Evolutionary conservation across 2,888 invertebrate genomes (phyloP), one percentile per base, ranked within the genome.

Genomic region (Chrysina gloriosa): DNA sequence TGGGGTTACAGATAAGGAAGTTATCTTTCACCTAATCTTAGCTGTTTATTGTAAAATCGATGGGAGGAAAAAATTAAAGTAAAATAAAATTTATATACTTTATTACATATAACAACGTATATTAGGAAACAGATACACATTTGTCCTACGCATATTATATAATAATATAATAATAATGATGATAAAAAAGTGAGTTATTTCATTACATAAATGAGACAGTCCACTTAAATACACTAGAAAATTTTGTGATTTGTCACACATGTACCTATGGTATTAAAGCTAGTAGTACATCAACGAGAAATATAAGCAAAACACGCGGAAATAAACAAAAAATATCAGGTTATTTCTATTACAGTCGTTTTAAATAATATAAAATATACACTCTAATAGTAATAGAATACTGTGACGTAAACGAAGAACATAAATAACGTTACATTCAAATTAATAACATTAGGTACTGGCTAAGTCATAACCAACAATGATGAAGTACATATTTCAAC

Each of bases 351-450:
- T 71, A 74, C 72, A 73, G 72, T 73, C 74, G 72, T 61, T 70
- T 69, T 56, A 69, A 47, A 72, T 73, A 71, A 70, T 70, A 69
- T 73, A 73, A 72, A 73, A 71, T 72, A 71, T 61, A 61, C 58
- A 61, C 27, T 71, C 70, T 71, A 69, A 73, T 68, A 74, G 39
- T 74, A 75, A 72, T 65, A 73, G 75, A 81, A 81, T 80, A 81
- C 80, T 80, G 80, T 78, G 77, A 75, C 76, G 81, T 81, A 80
- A 80, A 73, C 77, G 73, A 75, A 70, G 73, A 61, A 68, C 39
- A 67, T 68, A 68, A 68, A 68, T 67, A 67, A 67, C 47, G 48
- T 63, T 63, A 63, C 52, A 68, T 52, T 14, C 52, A 63, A 72
- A 74, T 68, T 70, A 77, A 72, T 70, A 72, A 77, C 76, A 77